phyloP scores from a whole-genome alignment of 2,113 vertebrate species.

The Nibea coibor region DNA sequence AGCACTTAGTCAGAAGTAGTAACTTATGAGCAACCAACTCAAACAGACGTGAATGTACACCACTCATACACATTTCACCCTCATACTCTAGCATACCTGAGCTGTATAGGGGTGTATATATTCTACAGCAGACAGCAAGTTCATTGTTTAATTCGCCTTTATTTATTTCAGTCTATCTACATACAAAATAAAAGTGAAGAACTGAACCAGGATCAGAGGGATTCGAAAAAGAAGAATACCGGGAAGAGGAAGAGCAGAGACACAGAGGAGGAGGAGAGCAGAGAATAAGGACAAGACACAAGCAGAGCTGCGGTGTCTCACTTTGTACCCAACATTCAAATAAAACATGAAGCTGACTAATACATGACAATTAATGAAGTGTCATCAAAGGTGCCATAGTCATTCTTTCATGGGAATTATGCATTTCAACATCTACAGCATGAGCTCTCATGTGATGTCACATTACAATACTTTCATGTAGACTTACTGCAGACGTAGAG shows the following conservation, averaged over 20 bases:
- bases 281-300: constrained; percentile 66
- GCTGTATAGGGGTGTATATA: constrained; percentile 14
- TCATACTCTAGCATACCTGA: background rate
- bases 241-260: constrained; percentile 80
- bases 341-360: constrained; percentile 40
- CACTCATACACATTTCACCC: background rate
- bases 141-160: constrained; percentile 57
- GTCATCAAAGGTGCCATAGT: background rate
- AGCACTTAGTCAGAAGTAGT: background rate
- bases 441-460: background rate
- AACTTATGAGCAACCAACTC: background rate
- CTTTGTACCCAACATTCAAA: constrained; percentile 52
- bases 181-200: constrained; percentile 84
- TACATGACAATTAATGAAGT: constrained; percentile 21
- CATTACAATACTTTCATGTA: background rate
- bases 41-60: background rate
- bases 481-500: background rate
- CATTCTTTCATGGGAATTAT: background rate
- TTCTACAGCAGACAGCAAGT: constrained; percentile 54
- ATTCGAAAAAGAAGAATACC: constrained; percentile 77
- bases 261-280: constrained; percentile 69
- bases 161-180: constrained; percentile 76
- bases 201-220: constrained; percentile 79
- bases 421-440: constrained; percentile 8
- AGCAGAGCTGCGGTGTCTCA: constrained; percentile 35